Base-by-base conservation (phyloP, 2,113 vertebrate species). In the Halcyon malimbica region DNA sequence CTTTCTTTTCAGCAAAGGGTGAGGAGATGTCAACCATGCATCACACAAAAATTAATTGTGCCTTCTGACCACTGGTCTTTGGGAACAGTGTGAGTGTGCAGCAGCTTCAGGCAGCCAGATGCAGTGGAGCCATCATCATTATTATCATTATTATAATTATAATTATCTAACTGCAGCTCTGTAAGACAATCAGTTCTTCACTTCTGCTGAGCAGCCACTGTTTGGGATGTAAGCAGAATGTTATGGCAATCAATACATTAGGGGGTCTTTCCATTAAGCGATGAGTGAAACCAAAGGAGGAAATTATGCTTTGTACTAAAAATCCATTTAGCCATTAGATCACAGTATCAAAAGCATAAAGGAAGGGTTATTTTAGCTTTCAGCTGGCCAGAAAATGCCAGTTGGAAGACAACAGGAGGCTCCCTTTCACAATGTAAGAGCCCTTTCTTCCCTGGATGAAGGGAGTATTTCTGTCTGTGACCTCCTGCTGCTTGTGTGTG, bases 381-480 rank as follows among this genome's bases (percentile, higher is more conserved):
- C 51, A 95, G 83, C 69, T 92, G 83, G 16, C 75, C 90, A 96
- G 94, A 96, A 93, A 94, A 88, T 92, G 83, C 64, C 80, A 33
- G 89, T 21, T 63, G 60, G 93, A 83, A 96, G 94, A 97, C 95
- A 96, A 94, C 91, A 96, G 95, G 96, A 96, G 93, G 95, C 96
- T 96, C 93, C 93, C 96, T 94, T 93, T 96, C 88, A 96, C 90
- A 95, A 4, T 39, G n/a, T 89, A 94, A 96, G 91, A 95, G 74
- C 28, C 12, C 31, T 96, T 92, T 96, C 80, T 96, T 94, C 78
- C 39, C 53, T 91, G 83, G 83, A 86, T 78, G 88, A 87, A 89
- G 89, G 86, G 54, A 94, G 13, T 9, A 4, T 76, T 93, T 73
- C 92, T 94, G 74, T 54, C 85, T 87, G 54, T 19, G 67, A 81